These are phyloP conservation scores for Chiloscyllium plagiosum DNA, from an alignment of 2,113 vertebrate genomes.

Conservation along the genomic window DNA sequence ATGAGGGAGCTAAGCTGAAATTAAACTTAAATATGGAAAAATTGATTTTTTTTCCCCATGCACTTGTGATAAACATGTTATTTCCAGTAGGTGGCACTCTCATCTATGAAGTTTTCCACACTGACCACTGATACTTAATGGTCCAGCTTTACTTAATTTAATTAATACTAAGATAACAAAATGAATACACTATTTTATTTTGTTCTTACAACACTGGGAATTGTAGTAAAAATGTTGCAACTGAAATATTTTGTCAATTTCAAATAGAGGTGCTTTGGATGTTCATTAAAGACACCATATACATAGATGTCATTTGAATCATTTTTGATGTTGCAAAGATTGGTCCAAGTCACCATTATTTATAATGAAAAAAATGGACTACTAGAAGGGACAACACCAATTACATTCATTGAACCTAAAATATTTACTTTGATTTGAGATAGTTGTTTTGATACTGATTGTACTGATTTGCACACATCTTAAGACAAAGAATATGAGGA, in stretches of 20 bases:
- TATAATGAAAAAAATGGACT: not conserved
- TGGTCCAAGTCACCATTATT: not conserved
- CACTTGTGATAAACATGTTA: not conserved
- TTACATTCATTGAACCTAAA: not conserved
- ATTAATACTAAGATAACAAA: not conserved
- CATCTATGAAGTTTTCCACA: not conserved
- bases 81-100: conserved; percentile 21
- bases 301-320: not conserved
- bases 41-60: not conserved
- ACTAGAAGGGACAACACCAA: not conserved
- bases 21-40: not conserved
- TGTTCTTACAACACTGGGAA: not conserved
- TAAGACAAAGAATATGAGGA: not conserved
- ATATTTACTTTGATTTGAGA: not conserved
- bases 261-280: not conserved
- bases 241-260: not conserved
- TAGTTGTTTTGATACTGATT: not conserved
- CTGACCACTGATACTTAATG: not conserved
- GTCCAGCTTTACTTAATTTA: not conserved
- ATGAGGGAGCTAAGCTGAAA: not conserved
- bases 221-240: not conserved
- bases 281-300: not conserved
- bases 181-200: not conserved
- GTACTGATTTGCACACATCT: no score
- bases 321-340: not conserved